Conservation (phyloP, 2,797 vertebrate genomes). For the Hirundo rustica region DNA sequence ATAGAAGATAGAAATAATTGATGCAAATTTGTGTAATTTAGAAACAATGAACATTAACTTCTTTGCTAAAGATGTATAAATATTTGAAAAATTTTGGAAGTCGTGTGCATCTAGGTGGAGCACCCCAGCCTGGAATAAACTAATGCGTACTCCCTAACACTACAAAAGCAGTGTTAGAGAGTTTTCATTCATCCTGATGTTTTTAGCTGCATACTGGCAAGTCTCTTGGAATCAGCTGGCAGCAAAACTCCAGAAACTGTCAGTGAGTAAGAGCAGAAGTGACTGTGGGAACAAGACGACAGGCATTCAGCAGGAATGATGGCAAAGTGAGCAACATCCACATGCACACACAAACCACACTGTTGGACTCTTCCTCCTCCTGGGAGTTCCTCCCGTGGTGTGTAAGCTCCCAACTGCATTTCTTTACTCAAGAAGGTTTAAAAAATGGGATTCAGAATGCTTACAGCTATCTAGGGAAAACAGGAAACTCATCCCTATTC, state of each 20-base stretch:
- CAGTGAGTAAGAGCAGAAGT: background rate
- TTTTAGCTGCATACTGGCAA: background rate
- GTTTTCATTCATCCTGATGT: background rate
- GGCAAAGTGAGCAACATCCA: background rate
- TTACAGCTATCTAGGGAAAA: background rate
- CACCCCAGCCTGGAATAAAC: fast-evolving
- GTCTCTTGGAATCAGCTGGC: background rate
- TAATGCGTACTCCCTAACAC: background rate
- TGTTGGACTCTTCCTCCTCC: background rate
- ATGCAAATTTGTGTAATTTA: background rate
- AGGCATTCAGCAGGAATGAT: background rate
- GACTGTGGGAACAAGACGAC: background rate
- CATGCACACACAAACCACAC: background rate
- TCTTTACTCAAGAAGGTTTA: background rate
- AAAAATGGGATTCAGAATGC: background rate
- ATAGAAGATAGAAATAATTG: background rate
- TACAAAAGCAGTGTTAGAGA: background rate
- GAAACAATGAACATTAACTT: background rate
- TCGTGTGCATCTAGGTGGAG: fast-evolving
- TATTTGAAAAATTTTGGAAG: background rate
- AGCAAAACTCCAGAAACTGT: background rate
- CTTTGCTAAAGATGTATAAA: background rate
- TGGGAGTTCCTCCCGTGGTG: background rate
- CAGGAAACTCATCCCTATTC: background rate
- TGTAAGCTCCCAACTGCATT: background rate